These are phyloP conservation scores for Todus mexicanus DNA, from an alignment of 2,797 vertebrate genomes.

Conservation along the genomic window DNA sequence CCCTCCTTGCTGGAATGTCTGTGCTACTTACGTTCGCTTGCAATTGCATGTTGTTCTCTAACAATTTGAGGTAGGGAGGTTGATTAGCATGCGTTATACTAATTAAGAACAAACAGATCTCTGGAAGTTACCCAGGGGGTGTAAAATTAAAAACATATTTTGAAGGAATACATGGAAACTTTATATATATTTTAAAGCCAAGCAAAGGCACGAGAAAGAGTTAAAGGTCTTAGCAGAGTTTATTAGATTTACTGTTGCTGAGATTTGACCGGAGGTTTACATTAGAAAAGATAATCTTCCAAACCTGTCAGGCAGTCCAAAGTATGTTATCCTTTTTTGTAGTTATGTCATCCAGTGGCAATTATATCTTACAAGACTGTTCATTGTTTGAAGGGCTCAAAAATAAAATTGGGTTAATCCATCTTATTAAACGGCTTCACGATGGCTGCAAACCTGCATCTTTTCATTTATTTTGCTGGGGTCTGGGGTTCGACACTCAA, in stretches of 20 bases:
- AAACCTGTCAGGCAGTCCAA: slow-evolving; percentile 21
- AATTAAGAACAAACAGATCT: not conserved
- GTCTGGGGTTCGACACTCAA: not conserved
- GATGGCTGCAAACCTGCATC: not conserved
- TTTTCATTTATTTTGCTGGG: not conserved
- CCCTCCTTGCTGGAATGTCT: not conserved
- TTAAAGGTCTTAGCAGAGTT: slow-evolving; percentile 36
- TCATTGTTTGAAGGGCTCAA: slow-evolving; percentile 12
- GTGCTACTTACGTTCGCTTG: accelerated
- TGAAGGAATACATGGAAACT: not conserved
- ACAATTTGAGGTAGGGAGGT: not conserved
- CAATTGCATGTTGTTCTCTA: not conserved
- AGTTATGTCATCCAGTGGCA: slow-evolving; percentile 32
- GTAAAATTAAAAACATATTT: not conserved
- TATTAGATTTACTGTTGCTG: slow-evolving; percentile 37
- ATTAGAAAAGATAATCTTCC: slow-evolving; percentile 44
- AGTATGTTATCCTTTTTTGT: slow-evolving; percentile 49
- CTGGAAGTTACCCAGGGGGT: not conserved
- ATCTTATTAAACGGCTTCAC: not conserved
- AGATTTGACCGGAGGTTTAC: slow-evolving; percentile 11
- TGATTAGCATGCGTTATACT: not conserved
- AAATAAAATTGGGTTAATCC: slow-evolving; percentile 48
- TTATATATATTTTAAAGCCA: not conserved
- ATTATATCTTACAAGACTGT: slow-evolving; percentile 26
- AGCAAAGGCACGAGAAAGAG: not conserved